Evolutionary conservation across 1,140 invertebrate genomes (phyloP), one percentile per base, ranked within the genome.

Genomic region (Drosophila mauritiana): DNA sequence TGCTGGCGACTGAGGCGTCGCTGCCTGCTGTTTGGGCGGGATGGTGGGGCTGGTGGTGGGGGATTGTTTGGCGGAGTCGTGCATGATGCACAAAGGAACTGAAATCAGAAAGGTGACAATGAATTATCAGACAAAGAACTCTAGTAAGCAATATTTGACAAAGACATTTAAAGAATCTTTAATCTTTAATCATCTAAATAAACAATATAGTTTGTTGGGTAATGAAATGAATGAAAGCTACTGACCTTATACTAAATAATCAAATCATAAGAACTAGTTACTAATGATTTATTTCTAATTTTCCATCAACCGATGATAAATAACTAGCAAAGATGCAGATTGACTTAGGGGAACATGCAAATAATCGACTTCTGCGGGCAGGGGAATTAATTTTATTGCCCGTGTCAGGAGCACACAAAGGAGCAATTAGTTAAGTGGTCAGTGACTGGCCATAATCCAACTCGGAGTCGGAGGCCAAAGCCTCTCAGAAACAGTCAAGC

Each of bases 51-150:
- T 67, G 55, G 56, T 69, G 51, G 67, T 75, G 37, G 84, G 76
- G 73, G 89, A 91, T 73, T 84, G 89, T 61, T 91, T 90, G 55
- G 64, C 80, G 62, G 76, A 76, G 68, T 89, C 85, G 79, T 83
- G 90, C 90, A 91, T 91, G 67, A 79, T 81, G 77, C 83, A 91
- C 70, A 82, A 75, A 85, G 85, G 78, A 82, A 89, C 89, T 91
- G 58, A 1, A 84, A 73, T 2, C 15, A 7, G 42, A 13, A 22
- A 45, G 17, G 34, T 2, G 17, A 51, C 27, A n/a, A 55, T 27
- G 15, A 27, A 39, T 17, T 7, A 7, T 1, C 20, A 42, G 36
- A 20, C 10, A n/a, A 37, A 20, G n/a, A 10, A 7, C 6, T 7
- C n/a, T 15, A 42, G 8, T 7, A 15, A 10, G n/a, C 37, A 4